These are phyloP conservation scores for Saturnia japonica DNA, from an alignment of 2,888 invertebrate species.

Conservation along the genomic window DNA sequence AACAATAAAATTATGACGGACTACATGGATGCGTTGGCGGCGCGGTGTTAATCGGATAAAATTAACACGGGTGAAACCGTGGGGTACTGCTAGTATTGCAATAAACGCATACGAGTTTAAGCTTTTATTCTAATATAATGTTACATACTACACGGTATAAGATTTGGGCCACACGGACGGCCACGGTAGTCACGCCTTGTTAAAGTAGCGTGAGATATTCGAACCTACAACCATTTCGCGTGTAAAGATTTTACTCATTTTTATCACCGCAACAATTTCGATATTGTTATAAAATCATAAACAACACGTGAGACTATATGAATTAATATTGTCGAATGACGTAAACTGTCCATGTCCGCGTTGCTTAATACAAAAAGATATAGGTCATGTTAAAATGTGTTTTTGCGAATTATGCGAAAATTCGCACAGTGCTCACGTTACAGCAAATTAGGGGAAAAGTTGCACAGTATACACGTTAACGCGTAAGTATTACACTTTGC, in stretches of 20 bases:
- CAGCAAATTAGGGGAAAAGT: background rate
- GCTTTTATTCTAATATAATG: background rate
- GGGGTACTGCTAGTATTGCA: no score
- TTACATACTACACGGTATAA: background rate
- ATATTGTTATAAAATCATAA: conserved; percentile 38
- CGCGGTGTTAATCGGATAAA: no score
- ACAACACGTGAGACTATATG: conserved; percentile 23
- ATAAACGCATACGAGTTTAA: no score
- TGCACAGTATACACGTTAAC: no score
- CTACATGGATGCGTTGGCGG: no score
- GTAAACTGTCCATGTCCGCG: conserved; percentile 14
- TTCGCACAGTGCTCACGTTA: background rate
- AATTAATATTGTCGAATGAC: conserved; percentile 17
- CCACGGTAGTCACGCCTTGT: conserved; percentile 5
- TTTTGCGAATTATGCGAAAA: background rate
- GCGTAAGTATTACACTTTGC: no score
- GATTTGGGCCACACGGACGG: conserved; percentile 9
- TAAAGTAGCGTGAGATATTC: conserved; percentile 13
- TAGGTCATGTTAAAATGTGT: conserved; percentile 5
- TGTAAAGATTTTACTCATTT: conserved; percentile 35
- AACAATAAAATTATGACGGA: no score
- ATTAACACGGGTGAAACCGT: no score
- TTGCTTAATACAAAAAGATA: conserved; percentile 17
- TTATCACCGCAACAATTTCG: conserved; percentile 46
- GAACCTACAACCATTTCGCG: conserved; percentile 18